Evolutionary conservation across 2,888 invertebrate species (phyloP), one percentile per base, ranked within the genome.

Genomic region (Caenorhabditis sp.): DNA sequence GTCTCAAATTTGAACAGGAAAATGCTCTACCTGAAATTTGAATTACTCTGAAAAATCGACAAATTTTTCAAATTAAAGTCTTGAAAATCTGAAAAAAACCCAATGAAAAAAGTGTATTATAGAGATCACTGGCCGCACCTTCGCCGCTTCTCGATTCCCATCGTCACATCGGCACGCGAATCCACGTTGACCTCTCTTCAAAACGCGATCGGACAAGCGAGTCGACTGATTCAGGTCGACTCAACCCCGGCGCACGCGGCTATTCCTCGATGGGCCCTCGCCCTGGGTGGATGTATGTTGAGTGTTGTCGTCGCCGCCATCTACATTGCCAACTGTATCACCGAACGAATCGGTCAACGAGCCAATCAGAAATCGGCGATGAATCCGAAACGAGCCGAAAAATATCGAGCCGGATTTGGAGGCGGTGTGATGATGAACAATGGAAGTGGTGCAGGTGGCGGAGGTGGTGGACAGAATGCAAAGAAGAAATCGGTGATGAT

Each of bases 381-480:
- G 31, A 31, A 31, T 23, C 61, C 69, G 19, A 67, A 65, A 49
- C 70, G 78, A 12, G 69, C 66, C 49, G 74, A 74, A 24, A 76
- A 74, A n/a, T 79, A 75, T 58, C 77, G 81, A 26, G 81, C 81
- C 10, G 81, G 81, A 1, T 81, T 81, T 51, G 81, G 77, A 6
- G 81, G 81, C 14, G 78, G 78, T 14, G 70, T 81, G 57, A 81
- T 81, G 74, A 78, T 75, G 74, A 72, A 75, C 19, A 68, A 62
- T 49, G 14, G 23, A 5, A 54, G 23, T 12, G 6, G 6, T n/a
- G n/a, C n/a, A n/a, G 81, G 77, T 10, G 81, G 81, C 12, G 78
- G 78, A 19, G 70, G n/a, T n/a, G 24, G 24, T 14, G 14, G 50
- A 19, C 50, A 19, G 14, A 17, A 50, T 58, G 59, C 65, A 71